Conservation (phyloP, 2,797 vertebrate genomes). For the Lindbergichthys nudifrons region DNA sequence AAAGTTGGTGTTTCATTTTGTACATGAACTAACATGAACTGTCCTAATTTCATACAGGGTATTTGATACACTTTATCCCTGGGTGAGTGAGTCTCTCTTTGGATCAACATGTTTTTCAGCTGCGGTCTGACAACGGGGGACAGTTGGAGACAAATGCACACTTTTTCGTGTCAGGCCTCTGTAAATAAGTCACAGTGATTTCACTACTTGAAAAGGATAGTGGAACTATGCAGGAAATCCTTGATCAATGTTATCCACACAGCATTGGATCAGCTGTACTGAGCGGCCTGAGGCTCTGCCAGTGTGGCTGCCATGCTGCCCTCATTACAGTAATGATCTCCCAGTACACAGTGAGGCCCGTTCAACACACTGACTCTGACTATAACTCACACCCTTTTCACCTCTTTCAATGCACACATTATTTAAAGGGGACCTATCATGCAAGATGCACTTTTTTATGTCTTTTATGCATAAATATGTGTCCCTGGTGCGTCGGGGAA, state of each 20-base stretch:
- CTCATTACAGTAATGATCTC: slow-evolving; percentile 83
- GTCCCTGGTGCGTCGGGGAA: no score
- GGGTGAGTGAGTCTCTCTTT: slow-evolving; percentile 55
- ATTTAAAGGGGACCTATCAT: no score
- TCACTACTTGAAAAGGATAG: slow-evolving; percentile 38
- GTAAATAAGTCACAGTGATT: slow-evolving; percentile 70
- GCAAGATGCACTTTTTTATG: no score
- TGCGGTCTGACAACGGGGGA: slow-evolving; percentile 26
- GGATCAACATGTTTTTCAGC: slow-evolving; percentile 46
- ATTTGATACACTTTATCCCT: slow-evolving; percentile 58
- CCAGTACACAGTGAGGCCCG: slow-evolving; percentile 64
- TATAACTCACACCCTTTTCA: slow-evolving; percentile 36
- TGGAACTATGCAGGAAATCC: slow-evolving; percentile 49
- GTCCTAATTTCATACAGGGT: slow-evolving; percentile 39
- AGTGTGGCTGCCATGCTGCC: slow-evolving; percentile 71
- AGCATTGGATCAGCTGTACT: slow-evolving; percentile 62
- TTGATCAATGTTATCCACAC: slow-evolving; percentile 70
- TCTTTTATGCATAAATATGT: no score
- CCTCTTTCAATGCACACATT: not conserved
- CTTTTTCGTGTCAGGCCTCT: slow-evolving; percentile 57
- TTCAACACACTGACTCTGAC: slow-evolving; percentile 57
- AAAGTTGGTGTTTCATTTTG: not conserved
- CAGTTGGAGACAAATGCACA: slow-evolving; percentile 27
- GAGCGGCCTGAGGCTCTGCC: slow-evolving; percentile 66
- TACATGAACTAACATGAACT: slow-evolving; percentile 33